Conservation (phyloP, 2,888 invertebrate species). For the Tetragonisca angustula region DNA sequence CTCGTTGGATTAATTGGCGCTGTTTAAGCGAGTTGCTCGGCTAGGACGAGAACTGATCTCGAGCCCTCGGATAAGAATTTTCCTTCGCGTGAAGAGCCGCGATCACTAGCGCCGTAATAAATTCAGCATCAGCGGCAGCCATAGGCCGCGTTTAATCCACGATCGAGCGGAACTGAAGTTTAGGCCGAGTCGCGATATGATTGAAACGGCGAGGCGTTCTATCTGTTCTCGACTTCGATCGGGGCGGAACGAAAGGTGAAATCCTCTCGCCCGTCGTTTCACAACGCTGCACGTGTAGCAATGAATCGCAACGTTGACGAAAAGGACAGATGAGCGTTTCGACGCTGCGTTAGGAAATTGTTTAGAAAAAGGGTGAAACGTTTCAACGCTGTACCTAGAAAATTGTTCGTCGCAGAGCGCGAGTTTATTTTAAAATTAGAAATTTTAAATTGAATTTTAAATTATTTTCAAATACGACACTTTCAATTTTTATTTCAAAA, state of each 20-base stretch:
- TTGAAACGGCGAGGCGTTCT: conserved; percentile 12
- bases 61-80: background rate
- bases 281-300: conserved; percentile 38
- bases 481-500: too few relatives aligned
- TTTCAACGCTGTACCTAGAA: too few relatives aligned
- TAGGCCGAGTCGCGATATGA: conserved; percentile 20
- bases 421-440: too few relatives aligned
- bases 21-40: conserved; percentile 11
- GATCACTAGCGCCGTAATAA: conserved; percentile 12
- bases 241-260: conserved; percentile 70
- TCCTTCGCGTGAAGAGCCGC: background rate
- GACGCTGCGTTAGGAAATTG: background rate
- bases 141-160: conserved; percentile 26
- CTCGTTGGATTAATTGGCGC: conserved; percentile 39
- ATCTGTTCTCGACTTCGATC: conserved; percentile 47
- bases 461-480: too few relatives aligned
- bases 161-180: conserved; percentile 54
- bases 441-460: too few relatives aligned
- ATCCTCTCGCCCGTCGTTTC: conserved; percentile 59
- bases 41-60: background rate
- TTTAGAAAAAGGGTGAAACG: too few relatives aligned
- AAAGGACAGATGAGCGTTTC: background rate
- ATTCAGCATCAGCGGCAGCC: conserved; percentile 14
- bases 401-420: too few relatives aligned
- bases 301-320: conserved; percentile 48